These are phyloP conservation scores for Plectropomus leopardus DNA, from an alignment of 2,113 vertebrate species.

Conservation along the genomic window DNA sequence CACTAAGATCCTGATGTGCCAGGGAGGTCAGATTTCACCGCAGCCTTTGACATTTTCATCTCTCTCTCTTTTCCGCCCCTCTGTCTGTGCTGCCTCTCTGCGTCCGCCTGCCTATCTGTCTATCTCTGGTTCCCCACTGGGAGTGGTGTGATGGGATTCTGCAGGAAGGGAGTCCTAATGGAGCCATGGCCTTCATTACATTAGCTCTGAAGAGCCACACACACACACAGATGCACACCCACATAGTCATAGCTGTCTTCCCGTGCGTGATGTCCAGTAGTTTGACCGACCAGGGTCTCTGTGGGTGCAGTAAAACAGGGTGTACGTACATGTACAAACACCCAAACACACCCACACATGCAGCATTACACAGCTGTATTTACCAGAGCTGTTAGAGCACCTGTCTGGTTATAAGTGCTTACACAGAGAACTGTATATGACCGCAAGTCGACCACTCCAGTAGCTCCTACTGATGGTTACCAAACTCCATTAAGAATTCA, in stretches of 20 bases:
- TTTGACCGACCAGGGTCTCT: constrained; percentile 24
- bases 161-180: constrained; percentile 78
- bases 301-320: constrained; percentile 1
- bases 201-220: constrained; percentile 60
- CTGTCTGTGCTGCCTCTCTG: constrained; percentile 41
- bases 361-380: constrained; percentile 39
- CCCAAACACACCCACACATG: background rate
- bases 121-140: constrained; percentile 58
- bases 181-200: constrained; percentile 74
- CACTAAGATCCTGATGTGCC: constrained; percentile 43
- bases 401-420: constrained; percentile 41
- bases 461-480: constrained; percentile 21
- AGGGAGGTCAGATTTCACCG: constrained; percentile 73
- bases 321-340: background rate
- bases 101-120: constrained; percentile 45
- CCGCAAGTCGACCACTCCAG: constrained; percentile 29
- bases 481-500: constrained; percentile 45
- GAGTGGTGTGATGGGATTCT: constrained; percentile 71
- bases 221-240: constrained; percentile 7
- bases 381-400: constrained; percentile 50
- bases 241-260: constrained; percentile 25
- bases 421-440: constrained; percentile 19
- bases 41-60: constrained; percentile 72
- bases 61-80: constrained; percentile 38
- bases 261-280: constrained; percentile 16